phyloP scores from a whole-genome alignment of 2,113 vertebrate genomes.

The Chaenocephalus aceratus region DNA sequence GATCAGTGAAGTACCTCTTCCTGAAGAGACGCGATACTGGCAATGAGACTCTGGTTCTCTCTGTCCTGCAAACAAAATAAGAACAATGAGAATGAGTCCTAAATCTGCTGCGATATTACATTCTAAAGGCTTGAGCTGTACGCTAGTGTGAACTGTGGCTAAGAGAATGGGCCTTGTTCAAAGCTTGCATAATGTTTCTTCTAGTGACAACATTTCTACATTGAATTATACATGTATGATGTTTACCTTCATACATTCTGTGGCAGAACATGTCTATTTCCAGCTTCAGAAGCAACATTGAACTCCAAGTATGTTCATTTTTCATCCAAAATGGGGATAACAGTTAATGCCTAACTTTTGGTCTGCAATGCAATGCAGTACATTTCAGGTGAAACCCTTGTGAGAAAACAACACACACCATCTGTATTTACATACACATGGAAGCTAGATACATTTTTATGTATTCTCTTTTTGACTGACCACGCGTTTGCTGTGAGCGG shows the following conservation, averaged over 20 bases:
- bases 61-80: conserved; percentile 81
- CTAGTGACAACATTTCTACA: not conserved
- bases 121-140: not conserved
- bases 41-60: conserved; percentile 88
- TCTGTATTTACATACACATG: not conserved
- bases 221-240: not conserved
- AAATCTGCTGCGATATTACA: not conserved
- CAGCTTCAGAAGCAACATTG: not conserved
- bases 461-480: conserved; percentile 69
- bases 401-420: not conserved
- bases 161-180: not conserved
- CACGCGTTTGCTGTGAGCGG: conserved; percentile 86
- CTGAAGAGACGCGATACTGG: conserved; percentile 88
- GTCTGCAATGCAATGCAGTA: not conserved
- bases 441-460: not conserved
- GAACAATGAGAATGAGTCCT: not conserved
- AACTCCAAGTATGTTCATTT: not conserved
- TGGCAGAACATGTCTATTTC: not conserved
- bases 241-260: not conserved
- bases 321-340: not conserved
- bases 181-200: not conserved
- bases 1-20: conserved; percentile 85
- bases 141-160: not conserved
- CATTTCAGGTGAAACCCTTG: not conserved
- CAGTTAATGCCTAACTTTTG: not conserved